Conservation (phyloP, 2,888 invertebrate species). For the Eupithecia centaureata region DNA sequence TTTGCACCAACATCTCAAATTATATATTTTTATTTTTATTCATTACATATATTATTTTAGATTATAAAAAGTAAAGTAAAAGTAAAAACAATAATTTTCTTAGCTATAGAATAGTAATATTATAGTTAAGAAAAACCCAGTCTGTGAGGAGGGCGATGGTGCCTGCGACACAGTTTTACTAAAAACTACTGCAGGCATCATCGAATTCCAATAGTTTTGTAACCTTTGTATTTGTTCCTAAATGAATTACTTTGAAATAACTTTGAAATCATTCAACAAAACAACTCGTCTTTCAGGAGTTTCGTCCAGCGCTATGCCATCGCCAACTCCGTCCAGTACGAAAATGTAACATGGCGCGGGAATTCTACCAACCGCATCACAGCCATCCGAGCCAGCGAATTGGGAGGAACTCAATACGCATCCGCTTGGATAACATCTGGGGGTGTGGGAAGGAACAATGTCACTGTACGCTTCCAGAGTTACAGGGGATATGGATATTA, state of each 20-base stretch:
- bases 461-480: slow-evolving; percentile 61
- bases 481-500: slow-evolving; percentile 66
- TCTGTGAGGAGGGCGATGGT: too few species aligned
- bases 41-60: too few species aligned
- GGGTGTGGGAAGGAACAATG: slow-evolving; percentile 58
- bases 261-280: background rate
- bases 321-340: slow-evolving; percentile 59
- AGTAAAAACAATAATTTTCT: too few species aligned
- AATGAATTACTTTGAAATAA: too few species aligned
- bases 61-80: too few species aligned
- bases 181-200: too few species aligned
- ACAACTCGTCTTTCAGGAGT: slow-evolving; percentile 46
- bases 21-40: too few species aligned
- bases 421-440: slow-evolving; percentile 53
- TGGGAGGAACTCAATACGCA: slow-evolving; percentile 64
- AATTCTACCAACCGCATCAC: slow-evolving; percentile 57
- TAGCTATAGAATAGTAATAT: too few species aligned
- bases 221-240: too few species aligned
- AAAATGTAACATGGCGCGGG: slow-evolving; percentile 65
- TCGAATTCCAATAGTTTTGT: too few species aligned
- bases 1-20: background rate
- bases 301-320: slow-evolving; percentile 53
- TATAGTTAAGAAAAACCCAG: too few species aligned
- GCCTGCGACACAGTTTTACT: too few species aligned
- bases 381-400: slow-evolving; percentile 59